Percentiles rank a stretch among this genome's conserved stretches.
Evolutionary conservation across 1,140 invertebrate genomes (phyloP).

Genomic region (Lepidostoma basale): DNA sequence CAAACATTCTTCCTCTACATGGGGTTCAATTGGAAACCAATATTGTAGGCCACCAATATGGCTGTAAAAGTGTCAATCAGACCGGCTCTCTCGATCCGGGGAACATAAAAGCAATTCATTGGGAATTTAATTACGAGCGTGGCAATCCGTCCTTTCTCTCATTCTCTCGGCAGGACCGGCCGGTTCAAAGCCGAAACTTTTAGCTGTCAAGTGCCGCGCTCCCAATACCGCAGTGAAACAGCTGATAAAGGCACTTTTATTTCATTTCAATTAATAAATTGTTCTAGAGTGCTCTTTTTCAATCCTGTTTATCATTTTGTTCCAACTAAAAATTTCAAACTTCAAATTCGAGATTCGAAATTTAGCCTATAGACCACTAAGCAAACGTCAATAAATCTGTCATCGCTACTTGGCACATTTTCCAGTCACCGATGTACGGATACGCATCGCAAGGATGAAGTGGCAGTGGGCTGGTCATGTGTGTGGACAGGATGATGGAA

Average conservation of each 20-base stretch:
- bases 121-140: conserved; percentile 44
- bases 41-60: conserved; percentile 1
- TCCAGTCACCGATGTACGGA: too few species aligned
- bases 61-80: conserved; percentile 41
- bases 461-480: too few species aligned
- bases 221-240: background rate
- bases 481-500: too few species aligned
- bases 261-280: conserved; percentile 11
- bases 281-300: too few species aligned
- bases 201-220: background rate
- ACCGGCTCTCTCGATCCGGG: conserved; percentile 10
- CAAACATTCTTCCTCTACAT: background rate
- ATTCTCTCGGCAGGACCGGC: background rate
- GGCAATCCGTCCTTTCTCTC: conserved; percentile 30
- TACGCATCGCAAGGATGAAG: too few species aligned
- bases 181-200: conserved; percentile 10
- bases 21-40: background rate
- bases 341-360: too few species aligned
- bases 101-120: conserved; percentile 42
- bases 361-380: too few species aligned
- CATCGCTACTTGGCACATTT: too few species aligned
- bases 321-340: too few species aligned
- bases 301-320: too few species aligned
- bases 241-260: background rate
- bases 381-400: too few species aligned